A percentile compares a stretch with the other conserved stretches of the same genome.
phyloP scores from a whole-genome alignment of 2,888 invertebrate genomes.

The Drosophila picticornis region DNA sequence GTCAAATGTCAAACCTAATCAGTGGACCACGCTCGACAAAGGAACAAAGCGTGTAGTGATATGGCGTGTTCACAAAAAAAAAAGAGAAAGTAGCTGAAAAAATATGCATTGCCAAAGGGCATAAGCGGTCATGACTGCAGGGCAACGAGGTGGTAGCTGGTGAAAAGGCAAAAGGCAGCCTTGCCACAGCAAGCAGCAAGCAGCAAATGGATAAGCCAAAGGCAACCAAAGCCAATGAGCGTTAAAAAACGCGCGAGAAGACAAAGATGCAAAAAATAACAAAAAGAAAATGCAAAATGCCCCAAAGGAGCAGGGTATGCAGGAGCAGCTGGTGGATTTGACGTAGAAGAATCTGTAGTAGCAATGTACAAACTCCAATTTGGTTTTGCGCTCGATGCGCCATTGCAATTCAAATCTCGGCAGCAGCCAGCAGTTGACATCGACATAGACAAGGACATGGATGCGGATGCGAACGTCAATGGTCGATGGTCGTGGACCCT shows the following conservation, averaged over 20 bases:
- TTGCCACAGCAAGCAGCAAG: constrained; percentile 62
- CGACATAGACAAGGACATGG: constrained; percentile 40
- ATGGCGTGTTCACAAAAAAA: constrained; percentile 24
- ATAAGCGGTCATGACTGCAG: not conserved
- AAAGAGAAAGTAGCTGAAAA: constrained; percentile 14
- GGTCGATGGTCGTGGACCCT: constrained; percentile 16
- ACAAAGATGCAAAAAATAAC: constrained; percentile 22
- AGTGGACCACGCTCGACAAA: constrained; percentile 11
- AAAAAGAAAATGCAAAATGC: constrained; percentile 23
- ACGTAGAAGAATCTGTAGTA: constrained; percentile 39
- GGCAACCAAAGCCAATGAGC: constrained; percentile 67
- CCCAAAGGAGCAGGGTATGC: constrained; percentile 6
- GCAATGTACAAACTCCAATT: constrained; percentile 71
- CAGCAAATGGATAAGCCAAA: constrained; percentile 36
- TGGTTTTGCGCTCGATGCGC: constrained; percentile 59
- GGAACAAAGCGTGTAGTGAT: constrained; percentile 27
- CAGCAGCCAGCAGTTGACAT: constrained; percentile 57
- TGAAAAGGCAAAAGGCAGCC: constrained; percentile 58
- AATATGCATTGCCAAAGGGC: constrained; percentile 9
- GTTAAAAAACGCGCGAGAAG: constrained; percentile 63
- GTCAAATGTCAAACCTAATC: constrained; percentile 49
- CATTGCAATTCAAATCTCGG: constrained; percentile 77
- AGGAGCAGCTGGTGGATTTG: constrained; percentile 3
- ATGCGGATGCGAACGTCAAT: constrained; percentile 21
- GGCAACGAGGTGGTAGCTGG: constrained; percentile 22